Conservation (phyloP, 2,113 vertebrate genomes). For the Meriones unguiculatus region DNA sequence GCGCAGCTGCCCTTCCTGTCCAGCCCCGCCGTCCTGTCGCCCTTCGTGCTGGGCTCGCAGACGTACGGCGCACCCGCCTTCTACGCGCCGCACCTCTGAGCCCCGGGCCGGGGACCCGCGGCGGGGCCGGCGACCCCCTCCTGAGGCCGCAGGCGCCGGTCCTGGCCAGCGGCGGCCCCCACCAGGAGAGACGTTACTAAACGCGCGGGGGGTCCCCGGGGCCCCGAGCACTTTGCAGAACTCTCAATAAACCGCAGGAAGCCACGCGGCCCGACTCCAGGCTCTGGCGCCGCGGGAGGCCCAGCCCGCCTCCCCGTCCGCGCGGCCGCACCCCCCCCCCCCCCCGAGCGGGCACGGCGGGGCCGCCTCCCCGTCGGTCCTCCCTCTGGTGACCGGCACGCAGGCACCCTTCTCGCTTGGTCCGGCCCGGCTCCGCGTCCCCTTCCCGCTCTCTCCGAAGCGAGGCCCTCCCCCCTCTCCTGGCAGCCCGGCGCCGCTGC, state of each 20-base stretch:
- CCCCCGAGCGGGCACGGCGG: too few relatives aligned
- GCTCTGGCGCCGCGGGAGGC: background rate
- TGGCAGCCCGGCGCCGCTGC: background rate
- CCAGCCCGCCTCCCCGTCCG: background rate
- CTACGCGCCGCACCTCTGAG: constrained; percentile 97
- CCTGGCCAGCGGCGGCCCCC: background rate
- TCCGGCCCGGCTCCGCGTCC: background rate
- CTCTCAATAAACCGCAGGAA: constrained; percentile 69
- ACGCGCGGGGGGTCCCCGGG: background rate
- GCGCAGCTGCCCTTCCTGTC: constrained; percentile 96
- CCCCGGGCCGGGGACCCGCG: background rate
- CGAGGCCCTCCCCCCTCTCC: background rate
- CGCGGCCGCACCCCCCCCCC: background rate
- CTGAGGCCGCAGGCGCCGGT: background rate
- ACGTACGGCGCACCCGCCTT: constrained; percentile 96
- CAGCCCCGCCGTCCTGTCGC: constrained; percentile 95
- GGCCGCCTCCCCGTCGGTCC: too few relatives aligned
- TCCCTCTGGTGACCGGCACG: rapidly evolving
- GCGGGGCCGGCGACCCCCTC: background rate
- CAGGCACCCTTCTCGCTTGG: background rate
- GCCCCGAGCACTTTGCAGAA: constrained; percentile 58
- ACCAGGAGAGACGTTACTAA: constrained; percentile 47
- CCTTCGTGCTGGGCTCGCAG: constrained; percentile 97
- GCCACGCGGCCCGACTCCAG: background rate
- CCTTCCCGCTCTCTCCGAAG: background rate